Conservation (phyloP, 37 sponge, comb jelly and placozoan species). For the Ephydatia muelleri region DNA sequence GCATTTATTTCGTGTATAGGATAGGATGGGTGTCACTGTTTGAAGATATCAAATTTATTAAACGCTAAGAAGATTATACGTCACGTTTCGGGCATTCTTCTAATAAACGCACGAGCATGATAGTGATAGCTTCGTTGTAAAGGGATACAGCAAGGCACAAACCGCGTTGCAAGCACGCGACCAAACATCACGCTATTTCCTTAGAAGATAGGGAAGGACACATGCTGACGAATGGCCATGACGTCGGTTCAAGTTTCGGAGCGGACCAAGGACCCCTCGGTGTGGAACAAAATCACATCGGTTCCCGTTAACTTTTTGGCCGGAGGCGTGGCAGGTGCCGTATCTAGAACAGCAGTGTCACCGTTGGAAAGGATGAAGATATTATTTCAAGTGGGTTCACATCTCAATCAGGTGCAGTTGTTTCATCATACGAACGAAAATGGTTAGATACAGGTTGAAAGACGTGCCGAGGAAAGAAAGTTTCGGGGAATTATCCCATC, state of each 20-base stretch:
- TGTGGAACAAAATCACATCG: constrained; percentile 41
- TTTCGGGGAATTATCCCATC: constrained; percentile 44
- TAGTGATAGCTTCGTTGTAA: neutral
- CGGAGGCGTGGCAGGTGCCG: constrained; percentile 75
- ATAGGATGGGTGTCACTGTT: too few relatives aligned
- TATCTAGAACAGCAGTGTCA: constrained; percentile 73
- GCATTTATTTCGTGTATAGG: too few relatives aligned
- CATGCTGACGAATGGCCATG: neutral
- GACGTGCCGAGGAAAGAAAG: neutral
- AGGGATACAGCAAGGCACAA: neutral
- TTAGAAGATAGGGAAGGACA: neutral
- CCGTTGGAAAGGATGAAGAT: constrained; percentile 78
- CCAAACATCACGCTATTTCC: neutral
- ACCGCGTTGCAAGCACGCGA: neutral
- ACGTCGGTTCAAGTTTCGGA: neutral
- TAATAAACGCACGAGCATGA: neutral
- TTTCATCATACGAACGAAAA: neutral
- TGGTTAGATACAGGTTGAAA: constrained; percentile 6
- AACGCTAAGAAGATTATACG: neutral
- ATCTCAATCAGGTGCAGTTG: neutral
- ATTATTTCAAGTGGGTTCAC: constrained; percentile 48
- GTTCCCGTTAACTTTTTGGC: constrained; percentile 59
- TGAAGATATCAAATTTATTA: neutral
- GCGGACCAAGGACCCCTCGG: neutral
- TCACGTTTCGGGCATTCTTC: neutral